Percentiles rank a stretch among this genome's conserved stretches.
Conservation (phyloP, 2,113 vertebrate species). For the Amazona guildingii region DNA sequence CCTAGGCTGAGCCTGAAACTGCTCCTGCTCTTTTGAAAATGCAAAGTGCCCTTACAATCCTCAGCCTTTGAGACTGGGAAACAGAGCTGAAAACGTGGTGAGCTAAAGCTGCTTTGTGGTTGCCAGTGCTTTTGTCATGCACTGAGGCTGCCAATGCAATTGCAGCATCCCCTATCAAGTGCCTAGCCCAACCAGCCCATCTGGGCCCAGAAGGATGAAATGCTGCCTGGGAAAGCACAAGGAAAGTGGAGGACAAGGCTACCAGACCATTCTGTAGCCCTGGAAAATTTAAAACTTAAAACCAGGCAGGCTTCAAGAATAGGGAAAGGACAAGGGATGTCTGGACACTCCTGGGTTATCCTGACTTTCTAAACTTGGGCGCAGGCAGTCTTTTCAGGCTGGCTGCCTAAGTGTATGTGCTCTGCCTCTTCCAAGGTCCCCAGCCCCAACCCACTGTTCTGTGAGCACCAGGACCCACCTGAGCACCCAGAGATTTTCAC, state of each 20-base stretch:
- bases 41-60: slow-evolving; percentile 18
- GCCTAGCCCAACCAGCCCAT: background rate
- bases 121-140: slow-evolving; percentile 50
- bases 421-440: background rate
- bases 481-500: background rate
- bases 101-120: slow-evolving; percentile 51
- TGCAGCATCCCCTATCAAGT: background rate
- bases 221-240: background rate
- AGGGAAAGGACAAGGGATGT: background rate
- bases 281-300: background rate
- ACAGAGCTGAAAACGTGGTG: slow-evolving; percentile 7
- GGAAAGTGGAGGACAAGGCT: background rate
- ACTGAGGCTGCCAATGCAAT: background rate
- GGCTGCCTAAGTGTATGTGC: background rate
- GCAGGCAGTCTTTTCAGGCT: background rate
- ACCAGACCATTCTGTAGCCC: background rate
- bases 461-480: background rate
- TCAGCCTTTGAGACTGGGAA: background rate
- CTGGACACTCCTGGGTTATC: background rate
- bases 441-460: background rate
- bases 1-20: background rate
- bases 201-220: background rate
- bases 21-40: slow-evolving; percentile 51
- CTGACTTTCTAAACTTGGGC: background rate
- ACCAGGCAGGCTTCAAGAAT: background rate